Evolutionary conservation across 2,113 vertebrate species (phyloP).

Genomic region (Tinamus guttatus): DNA sequence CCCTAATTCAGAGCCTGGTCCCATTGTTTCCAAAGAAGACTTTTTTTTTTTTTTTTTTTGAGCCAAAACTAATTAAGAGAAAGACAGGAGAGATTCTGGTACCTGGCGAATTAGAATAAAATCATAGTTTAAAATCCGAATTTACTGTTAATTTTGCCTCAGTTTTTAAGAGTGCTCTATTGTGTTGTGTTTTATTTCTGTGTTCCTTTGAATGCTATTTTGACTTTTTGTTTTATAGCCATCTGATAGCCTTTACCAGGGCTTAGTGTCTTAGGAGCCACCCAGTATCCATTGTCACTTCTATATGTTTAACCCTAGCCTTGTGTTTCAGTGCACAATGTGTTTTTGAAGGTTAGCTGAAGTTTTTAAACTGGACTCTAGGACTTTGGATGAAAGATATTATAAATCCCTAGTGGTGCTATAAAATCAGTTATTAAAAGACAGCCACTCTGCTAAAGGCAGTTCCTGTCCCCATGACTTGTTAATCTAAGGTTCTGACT

Average conservation of each 20-base stretch:
- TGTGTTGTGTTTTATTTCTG: background rate
- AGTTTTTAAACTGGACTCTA: background rate
- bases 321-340: rapidly evolving
- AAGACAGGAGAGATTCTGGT: background rate
- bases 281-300: background rate
- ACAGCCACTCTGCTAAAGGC: background rate
- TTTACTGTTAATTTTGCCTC: background rate
- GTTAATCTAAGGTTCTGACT: background rate
- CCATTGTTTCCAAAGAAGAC: slow-evolving; percentile 57
- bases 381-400: background rate
- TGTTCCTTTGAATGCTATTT: background rate
- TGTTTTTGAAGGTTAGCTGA: background rate
- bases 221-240: background rate
- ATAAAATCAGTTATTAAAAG: background rate
- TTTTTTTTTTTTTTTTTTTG: background rate
- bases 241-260: background rate
- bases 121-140: background rate
- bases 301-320: background rate
- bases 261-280: background rate
- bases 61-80: slow-evolving; percentile 59
- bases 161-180: background rate
- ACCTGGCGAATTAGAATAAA: slow-evolving; percentile 2
- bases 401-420: background rate
- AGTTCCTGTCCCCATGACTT: background rate
- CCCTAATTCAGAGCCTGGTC: slow-evolving; percentile 49